These are phyloP conservation scores for Drosophila ercepeae DNA, from an alignment of 1,140 invertebrate species.

Conservation along the genomic window DNA sequence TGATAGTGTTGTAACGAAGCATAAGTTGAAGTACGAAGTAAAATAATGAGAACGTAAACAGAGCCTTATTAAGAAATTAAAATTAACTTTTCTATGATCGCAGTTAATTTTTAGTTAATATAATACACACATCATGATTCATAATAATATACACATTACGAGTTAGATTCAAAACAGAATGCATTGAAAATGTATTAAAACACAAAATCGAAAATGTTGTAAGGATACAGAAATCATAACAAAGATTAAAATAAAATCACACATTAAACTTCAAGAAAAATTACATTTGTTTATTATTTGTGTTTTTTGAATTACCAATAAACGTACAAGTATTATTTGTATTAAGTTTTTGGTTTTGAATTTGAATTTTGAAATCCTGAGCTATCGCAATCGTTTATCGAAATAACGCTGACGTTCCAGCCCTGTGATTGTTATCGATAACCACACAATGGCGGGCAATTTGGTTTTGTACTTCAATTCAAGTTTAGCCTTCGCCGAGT, in stretches of 20 bases:
- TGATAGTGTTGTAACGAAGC: slow-evolving; percentile 31
- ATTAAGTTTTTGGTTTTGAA: not conserved
- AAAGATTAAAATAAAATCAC: slow-evolving; percentile 45
- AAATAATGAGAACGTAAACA: slow-evolving; percentile 57
- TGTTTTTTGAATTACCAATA: slow-evolving; percentile 63
- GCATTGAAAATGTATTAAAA: slow-evolving; percentile 75
- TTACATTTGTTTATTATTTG: slow-evolving; percentile 76
- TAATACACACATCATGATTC: slow-evolving; percentile 36
- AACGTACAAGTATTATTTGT: slow-evolving; percentile 25
- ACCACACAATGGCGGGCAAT: not conserved
- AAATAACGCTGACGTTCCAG: too few species aligned
- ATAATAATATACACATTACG: slow-evolving; percentile 15
- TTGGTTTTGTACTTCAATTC: slow-evolving; percentile 25
- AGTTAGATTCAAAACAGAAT: slow-evolving; percentile 56
- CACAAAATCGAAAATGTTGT: slow-evolving; percentile 45
- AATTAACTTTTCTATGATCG: slow-evolving; percentile 71
- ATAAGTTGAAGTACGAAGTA: slow-evolving; percentile 52
- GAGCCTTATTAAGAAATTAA: slow-evolving; percentile 79
- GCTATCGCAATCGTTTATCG: too few species aligned
- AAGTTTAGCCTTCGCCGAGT: slow-evolving; percentile 22
- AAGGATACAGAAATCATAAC: slow-evolving; percentile 50
- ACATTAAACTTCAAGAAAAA: slow-evolving; percentile 37
- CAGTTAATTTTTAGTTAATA: slow-evolving; percentile 68
- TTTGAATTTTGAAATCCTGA: not conserved
- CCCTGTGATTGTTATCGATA: not conserved